phyloP scores from a whole-genome alignment of 2,888 invertebrate species.

The Dilophus febrilis region DNA sequence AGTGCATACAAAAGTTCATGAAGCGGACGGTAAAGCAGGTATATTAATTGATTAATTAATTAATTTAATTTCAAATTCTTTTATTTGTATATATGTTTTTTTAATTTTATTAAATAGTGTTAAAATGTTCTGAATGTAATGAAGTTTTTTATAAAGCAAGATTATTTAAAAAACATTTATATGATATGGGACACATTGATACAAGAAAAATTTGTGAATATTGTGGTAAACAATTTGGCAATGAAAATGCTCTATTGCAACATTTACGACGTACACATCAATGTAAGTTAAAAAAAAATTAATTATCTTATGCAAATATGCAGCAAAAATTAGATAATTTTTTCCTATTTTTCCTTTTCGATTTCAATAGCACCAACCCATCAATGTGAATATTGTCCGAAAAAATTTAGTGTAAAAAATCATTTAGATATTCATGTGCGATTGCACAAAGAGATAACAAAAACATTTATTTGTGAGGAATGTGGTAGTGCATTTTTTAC shows the following conservation, averaged over 20 bases:
- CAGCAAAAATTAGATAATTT: not conserved
- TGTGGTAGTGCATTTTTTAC: constrained; percentile 30
- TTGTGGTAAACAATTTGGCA: constrained; percentile 27
- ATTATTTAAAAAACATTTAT: constrained; percentile 26
- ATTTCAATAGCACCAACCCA: constrained; percentile 7
- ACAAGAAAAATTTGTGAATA: constrained; percentile 25
- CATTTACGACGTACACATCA: constrained; percentile 28
- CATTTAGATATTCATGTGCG: constrained; percentile 29
- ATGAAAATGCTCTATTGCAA: constrained; percentile 28
- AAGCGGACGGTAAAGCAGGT: constrained; percentile 25
- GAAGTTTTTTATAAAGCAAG: constrained; percentile 26
- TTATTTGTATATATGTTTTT: not conserved
- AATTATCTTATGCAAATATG: not conserved
- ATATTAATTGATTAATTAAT: constrained; percentile 11
- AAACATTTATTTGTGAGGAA: constrained; percentile 29
- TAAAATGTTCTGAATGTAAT: constrained; percentile 24
- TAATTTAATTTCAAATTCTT: not conserved
- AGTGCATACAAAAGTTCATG: constrained; percentile 29
- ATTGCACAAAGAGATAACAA: constrained; percentile 28
- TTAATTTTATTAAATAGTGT: not conserved
- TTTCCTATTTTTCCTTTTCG: not conserved
- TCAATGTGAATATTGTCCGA: constrained; percentile 24
- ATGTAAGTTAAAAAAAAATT: constrained; percentile 18
- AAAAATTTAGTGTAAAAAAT: constrained; percentile 21
- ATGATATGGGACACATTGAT: constrained; percentile 28